Evolutionary conservation across 2,113 vertebrate species (phyloP), one percentile per base, ranked within the genome.

Genomic region (Rhinogobius similis): DNA sequence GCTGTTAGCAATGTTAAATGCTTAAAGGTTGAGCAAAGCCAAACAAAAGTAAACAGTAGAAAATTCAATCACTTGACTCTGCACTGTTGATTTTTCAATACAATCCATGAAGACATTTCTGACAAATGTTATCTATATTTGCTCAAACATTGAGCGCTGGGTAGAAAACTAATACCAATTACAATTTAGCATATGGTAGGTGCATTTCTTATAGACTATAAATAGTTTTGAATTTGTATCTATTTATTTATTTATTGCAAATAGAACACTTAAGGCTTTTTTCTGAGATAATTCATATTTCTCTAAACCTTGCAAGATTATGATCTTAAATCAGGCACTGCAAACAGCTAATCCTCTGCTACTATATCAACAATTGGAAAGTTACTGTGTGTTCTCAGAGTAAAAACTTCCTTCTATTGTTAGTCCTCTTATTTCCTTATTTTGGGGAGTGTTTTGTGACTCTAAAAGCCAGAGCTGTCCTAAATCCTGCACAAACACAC

Each of bases 381-480:
- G 52, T 21, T 39, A 24, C 61, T 41, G 36, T 10, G 32, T 21
- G 44, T 52, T 7, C 10, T 63, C 11, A 39, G 3, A 73, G 36
- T 46, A 38, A 41, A 48, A 18, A 52, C 55, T 38, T 43, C 11
- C 39, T 18, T 61, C 20, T 68, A 44, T 36, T 72, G 61, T 69
- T 58, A n/a, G 11, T 39, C 67, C 53, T 50, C 43, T 26, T 76
- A 21, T 67, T 29, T 77, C 56, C 76, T 53, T 79, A 65, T 61
- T 61, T 61, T 36, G 29, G 18, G 58, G 58, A 38, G 66, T 26
- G 69, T 67, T 79, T 69, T 70, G 67, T 76, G 50, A 79, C 70
- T 79, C 50, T 20, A 66, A 79, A 70, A 67, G 26, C 56, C 29
- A 70, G 53, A 76, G 41, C 20, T 39, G 41, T 77, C 55, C 46